Evolutionary conservation across 2,113 vertebrate species (phyloP).

Genomic region (Anser brachyrhynchus): DNA sequence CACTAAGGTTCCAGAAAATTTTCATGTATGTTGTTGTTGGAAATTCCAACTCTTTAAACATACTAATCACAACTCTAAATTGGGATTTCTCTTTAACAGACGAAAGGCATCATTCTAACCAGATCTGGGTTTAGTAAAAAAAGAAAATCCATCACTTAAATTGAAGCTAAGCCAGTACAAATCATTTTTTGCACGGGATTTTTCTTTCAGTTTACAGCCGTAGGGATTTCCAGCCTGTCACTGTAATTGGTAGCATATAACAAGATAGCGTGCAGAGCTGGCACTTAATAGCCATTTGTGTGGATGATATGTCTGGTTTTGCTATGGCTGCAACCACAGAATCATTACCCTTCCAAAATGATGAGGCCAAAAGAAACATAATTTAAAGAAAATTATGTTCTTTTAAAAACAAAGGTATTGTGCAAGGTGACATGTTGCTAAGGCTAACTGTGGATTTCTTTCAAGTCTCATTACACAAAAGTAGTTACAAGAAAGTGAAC

Average conservation of each 20-base stretch:
- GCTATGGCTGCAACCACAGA: not conserved
- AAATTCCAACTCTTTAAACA: not conserved
- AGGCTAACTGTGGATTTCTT: not conserved
- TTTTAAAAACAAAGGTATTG: not conserved
- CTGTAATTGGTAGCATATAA: not conserved
- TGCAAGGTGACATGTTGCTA: not conserved
- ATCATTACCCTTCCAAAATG: not conserved
- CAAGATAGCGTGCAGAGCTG: not conserved
- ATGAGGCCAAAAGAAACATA: not conserved
- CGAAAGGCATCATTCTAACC: not conserved
- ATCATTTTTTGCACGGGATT: rapidly evolving
- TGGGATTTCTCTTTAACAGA: not conserved
- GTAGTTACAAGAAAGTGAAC: not conserved
- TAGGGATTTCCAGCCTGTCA: not conserved
- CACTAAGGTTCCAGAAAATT: not conserved
- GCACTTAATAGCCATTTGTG: not conserved
- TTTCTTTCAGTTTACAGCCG: not conserved
- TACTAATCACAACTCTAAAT: not conserved
- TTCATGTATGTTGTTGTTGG: not conserved
- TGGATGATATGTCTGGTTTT: not conserved
- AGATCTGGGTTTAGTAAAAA: not conserved
- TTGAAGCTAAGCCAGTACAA: not conserved
- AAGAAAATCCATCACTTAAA: not conserved
- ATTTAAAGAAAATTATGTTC: not conserved
- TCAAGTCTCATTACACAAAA: not conserved